A percentile compares a stretch with the other conserved stretches of the same genome.
Conservation (phyloP, 1,140 invertebrate species). For the Drosophila tani region DNA sequence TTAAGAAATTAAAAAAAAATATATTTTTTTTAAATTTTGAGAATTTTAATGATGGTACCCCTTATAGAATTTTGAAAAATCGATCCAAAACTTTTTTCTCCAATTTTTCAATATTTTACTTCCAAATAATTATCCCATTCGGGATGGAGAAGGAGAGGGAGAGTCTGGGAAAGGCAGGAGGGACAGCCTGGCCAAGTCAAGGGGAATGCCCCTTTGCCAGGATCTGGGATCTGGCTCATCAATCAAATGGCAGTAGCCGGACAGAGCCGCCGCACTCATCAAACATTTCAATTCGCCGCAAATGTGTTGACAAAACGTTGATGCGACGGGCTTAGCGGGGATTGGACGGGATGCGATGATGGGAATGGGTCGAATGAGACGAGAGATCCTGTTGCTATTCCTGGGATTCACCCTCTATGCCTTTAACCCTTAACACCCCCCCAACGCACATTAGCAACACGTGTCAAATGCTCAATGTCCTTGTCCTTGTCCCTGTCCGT, state of each 20-base stretch:
- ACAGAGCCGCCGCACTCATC: conserved; percentile 30
- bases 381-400: conserved; percentile 5
- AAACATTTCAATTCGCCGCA: conserved; percentile 55
- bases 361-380: not conserved
- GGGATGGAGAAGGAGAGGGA: not conserved
- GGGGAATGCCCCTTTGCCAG: conserved; percentile 16
- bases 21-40: too few species aligned
- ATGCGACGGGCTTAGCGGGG: conserved; percentile 27
- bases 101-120: too few species aligned
- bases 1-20: too few species aligned
- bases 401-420: not conserved
- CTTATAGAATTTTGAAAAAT: too few species aligned
- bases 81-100: too few species aligned
- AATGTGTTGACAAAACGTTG: conserved; percentile 56
- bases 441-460: conserved; percentile 72
- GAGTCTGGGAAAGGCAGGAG: too few species aligned
- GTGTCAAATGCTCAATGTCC: conserved; percentile 58
- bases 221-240: conserved; percentile 36
- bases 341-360: conserved; percentile 3
- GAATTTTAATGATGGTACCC: too few species aligned
- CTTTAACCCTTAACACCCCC: not conserved
- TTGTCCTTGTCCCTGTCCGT: conserved; percentile 13
- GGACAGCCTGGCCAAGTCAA: not conserved
- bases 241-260: conserved; percentile 42
- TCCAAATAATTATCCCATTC: too few species aligned